Evolutionary conservation across 1,140 invertebrate species (phyloP), one percentile per base, ranked within the genome.

Genomic region (Euura lappo): DNA sequence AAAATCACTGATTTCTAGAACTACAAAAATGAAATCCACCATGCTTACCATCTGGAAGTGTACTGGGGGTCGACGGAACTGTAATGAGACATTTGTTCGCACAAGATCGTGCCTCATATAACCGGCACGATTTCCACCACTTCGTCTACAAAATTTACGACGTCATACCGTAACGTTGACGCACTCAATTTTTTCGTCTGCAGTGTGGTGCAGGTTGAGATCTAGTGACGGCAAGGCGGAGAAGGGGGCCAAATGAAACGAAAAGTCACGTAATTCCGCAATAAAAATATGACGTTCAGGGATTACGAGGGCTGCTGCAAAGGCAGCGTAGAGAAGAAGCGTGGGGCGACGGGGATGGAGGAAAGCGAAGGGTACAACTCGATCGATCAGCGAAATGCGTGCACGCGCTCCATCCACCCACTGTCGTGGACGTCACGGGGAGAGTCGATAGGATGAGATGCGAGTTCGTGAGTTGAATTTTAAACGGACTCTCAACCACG

Each of bases 221-320:
- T 28, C 28, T 28, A 28, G 28, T 28, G 28, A 28, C 0, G 28
- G 28, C 1, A 28, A 28, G 28, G 28, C 28, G 28, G 8, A 11
- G 51, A 8, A n/a, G 51, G 51, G 4, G 5, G 10, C 3, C 8
- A 1, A 60, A 11, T 60, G 13, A 60, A n/a, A n/a, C 51, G 13
- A 60, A 28, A 60, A 60, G 51, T 60, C 51, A 60, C 51, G 51
- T 60, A 60, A 60, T 4, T 60, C 13, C 51, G 8, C 0, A 5
- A 60, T 60, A 60, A 60, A 4, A 60, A n/a, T 60, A 60, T 60
- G 51, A 60, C 51, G 51, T 60, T 60, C 8, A 60, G 51, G 51
- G 2, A n/a, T 11, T 60, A 60, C 28, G 13, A 60, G 13, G 51
- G 51, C 51, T n/a, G 51, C 10, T 8, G 3, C 10, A 3, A n/a